phyloP scores from a whole-genome alignment of 2,797 vertebrate genomes.

The Pygocentrus nattereri region DNA sequence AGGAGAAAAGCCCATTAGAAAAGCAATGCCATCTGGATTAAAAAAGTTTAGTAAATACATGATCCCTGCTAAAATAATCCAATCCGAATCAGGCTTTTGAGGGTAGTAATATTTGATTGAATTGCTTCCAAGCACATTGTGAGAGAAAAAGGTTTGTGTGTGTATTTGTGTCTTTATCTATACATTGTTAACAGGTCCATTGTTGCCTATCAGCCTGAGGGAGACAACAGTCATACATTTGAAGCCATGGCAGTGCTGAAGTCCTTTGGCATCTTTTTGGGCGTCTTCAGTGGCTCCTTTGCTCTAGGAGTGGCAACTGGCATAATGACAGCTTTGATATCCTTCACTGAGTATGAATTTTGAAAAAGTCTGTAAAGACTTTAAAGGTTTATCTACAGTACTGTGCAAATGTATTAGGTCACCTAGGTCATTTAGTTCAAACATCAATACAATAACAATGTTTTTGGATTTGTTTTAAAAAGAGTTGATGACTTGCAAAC shows the following conservation, averaged over 20 bases:
- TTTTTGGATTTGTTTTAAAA: too few relatives aligned
- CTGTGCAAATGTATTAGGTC: neutral
- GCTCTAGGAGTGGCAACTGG: conserved; percentile 94
- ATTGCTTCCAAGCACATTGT: neutral
- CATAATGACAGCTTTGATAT: conserved; percentile 96
- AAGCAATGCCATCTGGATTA: too few relatives aligned
- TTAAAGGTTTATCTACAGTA: neutral
- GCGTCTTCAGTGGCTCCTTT: conserved; percentile 97
- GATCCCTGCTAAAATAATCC: too few relatives aligned
- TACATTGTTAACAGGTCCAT: conserved; percentile 84
- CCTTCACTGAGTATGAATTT: conserved; percentile 70
- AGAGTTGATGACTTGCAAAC: too few relatives aligned
- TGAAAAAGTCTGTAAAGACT: neutral
- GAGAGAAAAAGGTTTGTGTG: neutral
- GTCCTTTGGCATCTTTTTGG: conserved; percentile 93
- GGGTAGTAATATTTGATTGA: neutral
- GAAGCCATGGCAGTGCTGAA: conserved; percentile 94
- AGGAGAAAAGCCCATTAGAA: too few relatives aligned
- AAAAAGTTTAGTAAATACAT: too few relatives aligned
- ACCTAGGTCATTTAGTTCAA: neutral
- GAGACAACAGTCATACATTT: conserved; percentile 95
- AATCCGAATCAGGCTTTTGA: neutral
- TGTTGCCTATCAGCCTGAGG: conserved; percentile 92
- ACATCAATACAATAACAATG: neutral
- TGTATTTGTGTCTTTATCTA: conserved; percentile 34